Conservation (phyloP, 2,113 vertebrate genomes). For the Terrapene triunguis region DNA sequence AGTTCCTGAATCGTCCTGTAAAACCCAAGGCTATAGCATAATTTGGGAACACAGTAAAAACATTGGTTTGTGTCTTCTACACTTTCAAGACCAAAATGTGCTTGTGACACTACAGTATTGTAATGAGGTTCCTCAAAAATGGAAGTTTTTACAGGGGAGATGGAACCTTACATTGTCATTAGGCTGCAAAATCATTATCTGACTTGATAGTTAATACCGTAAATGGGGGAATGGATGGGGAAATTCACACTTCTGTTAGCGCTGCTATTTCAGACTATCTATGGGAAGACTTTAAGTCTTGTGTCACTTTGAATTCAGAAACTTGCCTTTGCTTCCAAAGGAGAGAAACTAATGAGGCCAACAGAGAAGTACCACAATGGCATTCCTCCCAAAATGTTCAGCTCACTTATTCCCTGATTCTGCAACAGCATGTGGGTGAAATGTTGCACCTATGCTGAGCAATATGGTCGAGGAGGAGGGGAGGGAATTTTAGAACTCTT, state of each 20-base stretch:
- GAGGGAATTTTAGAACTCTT: not conserved
- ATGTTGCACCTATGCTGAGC: not conserved
- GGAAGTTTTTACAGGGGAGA: not conserved
- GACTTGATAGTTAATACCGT: not conserved
- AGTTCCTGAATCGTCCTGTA: not conserved
- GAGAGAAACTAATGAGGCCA: not conserved
- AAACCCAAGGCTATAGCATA: not conserved
- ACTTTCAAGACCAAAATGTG: not conserved
- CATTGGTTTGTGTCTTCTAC: accelerated
- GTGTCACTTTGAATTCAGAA: not conserved
- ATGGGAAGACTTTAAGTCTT: accelerated
- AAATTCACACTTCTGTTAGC: not conserved
- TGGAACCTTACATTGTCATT: not conserved
- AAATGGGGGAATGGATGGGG: not conserved
- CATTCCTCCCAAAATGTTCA: not conserved
- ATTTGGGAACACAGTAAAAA: not conserved
- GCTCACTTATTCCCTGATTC: not conserved
- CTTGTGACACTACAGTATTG: not conserved
- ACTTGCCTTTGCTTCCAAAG: not conserved
- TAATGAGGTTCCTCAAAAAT: not conserved
- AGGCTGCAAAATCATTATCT: not conserved
- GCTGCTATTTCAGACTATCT: not conserved
- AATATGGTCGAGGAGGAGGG: not conserved
- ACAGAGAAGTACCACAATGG: not conserved
- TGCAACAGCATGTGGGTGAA: not conserved